Conservation (phyloP, 2,888 invertebrate genomes). For the Onchidella celtica region DNA sequence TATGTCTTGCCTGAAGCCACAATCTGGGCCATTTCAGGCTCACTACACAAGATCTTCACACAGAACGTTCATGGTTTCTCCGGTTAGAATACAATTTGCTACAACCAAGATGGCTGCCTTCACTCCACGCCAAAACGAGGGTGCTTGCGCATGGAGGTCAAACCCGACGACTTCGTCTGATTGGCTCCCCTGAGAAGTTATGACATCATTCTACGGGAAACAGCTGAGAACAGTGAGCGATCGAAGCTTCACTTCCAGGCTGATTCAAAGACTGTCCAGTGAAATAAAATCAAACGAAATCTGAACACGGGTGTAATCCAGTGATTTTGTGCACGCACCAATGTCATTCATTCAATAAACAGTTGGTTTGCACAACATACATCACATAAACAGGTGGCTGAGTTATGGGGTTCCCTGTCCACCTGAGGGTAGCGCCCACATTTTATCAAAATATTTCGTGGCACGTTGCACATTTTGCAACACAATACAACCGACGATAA, state of each 20-base stretch:
- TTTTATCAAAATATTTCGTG: too few species aligned
- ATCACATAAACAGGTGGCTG: too few species aligned
- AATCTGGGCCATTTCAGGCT: conserved; percentile 18
- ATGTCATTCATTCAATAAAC: not conserved
- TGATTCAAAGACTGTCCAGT: too few species aligned
- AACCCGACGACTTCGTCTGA: conserved; percentile 53
- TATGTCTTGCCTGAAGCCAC: not conserved
- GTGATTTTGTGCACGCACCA: not conserved
- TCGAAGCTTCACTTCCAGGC: not conserved
- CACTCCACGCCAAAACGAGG: conserved; percentile 71
- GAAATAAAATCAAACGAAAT: too few species aligned
- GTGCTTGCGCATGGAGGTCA: conserved; percentile 70
- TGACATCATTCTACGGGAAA: conserved; percentile 59
- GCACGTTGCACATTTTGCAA: too few species aligned
- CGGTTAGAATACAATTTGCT: conserved; percentile 32
- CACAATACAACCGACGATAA: too few species aligned
- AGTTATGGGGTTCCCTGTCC: too few species aligned
- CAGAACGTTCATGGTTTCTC: conserved; percentile 5
- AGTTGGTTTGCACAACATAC: too few species aligned
- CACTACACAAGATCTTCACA: not conserved
- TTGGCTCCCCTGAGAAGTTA: conserved; percentile 58
- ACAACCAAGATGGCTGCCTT: conserved; percentile 75
- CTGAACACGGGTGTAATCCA: too few species aligned
- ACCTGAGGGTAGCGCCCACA: too few species aligned
- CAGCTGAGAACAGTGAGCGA: conserved; percentile 56